A percentile compares a stretch with the other conserved stretches of the same genome.
Conservation (phyloP, 1,140 invertebrate species). For the Drusus annulatus region DNA sequence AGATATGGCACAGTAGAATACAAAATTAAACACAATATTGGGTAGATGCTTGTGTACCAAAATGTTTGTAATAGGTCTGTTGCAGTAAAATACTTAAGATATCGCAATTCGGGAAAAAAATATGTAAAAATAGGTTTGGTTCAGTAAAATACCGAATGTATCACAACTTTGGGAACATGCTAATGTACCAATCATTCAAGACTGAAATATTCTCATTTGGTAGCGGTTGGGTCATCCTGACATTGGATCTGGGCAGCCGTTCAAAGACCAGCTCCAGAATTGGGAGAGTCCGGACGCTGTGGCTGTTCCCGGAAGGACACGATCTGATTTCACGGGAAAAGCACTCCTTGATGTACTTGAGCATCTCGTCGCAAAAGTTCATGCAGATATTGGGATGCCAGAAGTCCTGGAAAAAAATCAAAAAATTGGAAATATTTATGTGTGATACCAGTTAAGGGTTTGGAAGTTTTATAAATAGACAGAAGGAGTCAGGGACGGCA, state of each 20-base stretch:
- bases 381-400: constrained; percentile 51
- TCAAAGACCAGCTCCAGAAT: constrained; percentile 46
- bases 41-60: too few species aligned
- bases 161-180: constrained; percentile 30
- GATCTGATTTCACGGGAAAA: constrained; percentile 36
- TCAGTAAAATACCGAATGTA: too few species aligned
- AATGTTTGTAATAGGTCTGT: too few species aligned
- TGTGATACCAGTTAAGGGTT: too few species aligned
- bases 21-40: too few species aligned
- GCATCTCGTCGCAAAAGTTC: constrained; percentile 47
- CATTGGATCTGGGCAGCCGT: constrained; percentile 16
- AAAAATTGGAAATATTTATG: too few species aligned
- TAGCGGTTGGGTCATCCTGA: neutral
- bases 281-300: constrained; percentile 28
- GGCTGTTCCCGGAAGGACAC: neutral
- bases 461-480: too few species aligned
- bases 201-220: constrained; percentile 35
- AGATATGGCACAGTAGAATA: too few species aligned
- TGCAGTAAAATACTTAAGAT: too few species aligned
- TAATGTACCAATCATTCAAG: constrained; percentile 18
- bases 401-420: constrained; percentile 36
- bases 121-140: too few species aligned
- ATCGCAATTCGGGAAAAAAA: too few species aligned
- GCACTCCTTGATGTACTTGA: constrained; percentile 45
- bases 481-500: too few species aligned